These are phyloP conservation scores for Phataginus tricuspis DNA, from an alignment of 2,797 vertebrate species.

Conservation along the genomic window DNA sequence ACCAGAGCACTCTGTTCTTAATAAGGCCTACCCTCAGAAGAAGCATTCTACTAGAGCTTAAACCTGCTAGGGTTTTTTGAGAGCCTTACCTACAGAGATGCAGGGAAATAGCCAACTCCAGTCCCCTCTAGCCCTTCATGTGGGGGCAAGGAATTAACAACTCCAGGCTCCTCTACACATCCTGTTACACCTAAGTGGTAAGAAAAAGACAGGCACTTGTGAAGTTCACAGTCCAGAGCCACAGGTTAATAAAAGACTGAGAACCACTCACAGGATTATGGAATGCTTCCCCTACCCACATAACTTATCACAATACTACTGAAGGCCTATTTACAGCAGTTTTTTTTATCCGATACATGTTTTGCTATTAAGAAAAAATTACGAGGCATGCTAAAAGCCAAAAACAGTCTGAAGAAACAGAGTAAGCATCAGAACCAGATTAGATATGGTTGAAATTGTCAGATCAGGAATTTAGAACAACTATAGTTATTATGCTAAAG, in stretches of 20 bases:
- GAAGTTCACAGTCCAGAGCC: background rate
- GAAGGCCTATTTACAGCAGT: background rate
- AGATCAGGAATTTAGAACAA: background rate
- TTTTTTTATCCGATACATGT: background rate
- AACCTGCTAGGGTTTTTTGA: background rate
- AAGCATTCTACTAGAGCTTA: background rate
- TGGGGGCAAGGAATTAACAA: background rate
- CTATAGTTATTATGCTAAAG: background rate
- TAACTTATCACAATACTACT: background rate
- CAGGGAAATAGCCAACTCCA: background rate
- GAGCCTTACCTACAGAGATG: background rate
- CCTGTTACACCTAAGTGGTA: background rate
- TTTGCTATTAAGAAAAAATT: background rate
- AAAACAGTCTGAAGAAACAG: background rate
- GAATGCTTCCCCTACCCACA: background rate
- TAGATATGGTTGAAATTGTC: background rate
- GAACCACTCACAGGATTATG: background rate
- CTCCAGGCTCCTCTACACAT: background rate
- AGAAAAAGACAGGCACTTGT: background rate
- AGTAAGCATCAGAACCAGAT: background rate
- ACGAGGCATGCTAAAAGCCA: background rate
- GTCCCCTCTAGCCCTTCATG: background rate
- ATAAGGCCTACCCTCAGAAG: background rate
- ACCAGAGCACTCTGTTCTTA: background rate
- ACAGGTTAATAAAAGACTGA: background rate